These are phyloP conservation scores for Pyrochroa serraticornis DNA, from an alignment of 2,888 invertebrate genomes.

Conservation along the genomic window DNA sequence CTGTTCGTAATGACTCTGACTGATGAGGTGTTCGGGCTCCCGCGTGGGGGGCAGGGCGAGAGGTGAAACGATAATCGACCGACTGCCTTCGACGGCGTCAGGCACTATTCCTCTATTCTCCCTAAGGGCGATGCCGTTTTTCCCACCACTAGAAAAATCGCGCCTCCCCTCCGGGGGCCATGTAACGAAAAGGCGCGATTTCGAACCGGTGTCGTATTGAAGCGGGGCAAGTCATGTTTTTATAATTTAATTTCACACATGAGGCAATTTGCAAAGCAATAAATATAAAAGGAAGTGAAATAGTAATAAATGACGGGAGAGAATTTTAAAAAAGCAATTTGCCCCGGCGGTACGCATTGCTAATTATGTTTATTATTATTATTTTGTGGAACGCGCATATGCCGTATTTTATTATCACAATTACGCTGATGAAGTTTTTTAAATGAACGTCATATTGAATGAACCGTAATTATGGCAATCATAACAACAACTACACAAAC, in stretches of 20 bases:
- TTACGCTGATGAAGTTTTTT: constrained; percentile 36
- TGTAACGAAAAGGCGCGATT: background rate
- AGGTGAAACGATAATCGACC: constrained; percentile 54
- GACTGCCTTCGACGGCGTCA: constrained; percentile 30
- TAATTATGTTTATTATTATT: constrained; percentile 29
- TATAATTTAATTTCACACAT: constrained; percentile 23
- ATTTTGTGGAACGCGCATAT: constrained; percentile 40
- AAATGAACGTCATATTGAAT: constrained; percentile 34
- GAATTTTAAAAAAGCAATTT: constrained; percentile 21
- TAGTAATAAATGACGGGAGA: constrained; percentile 16
- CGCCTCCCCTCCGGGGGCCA: constrained; percentile 14
- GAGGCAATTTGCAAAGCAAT: constrained; percentile 14
- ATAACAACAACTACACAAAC: constrained; percentile 14
- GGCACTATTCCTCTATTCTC: constrained; percentile 21
- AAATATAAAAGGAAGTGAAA: constrained; percentile 16
- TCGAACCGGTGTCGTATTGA: background rate
- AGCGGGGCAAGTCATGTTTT: constrained; percentile 13
- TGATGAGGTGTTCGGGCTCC: constrained; percentile 63
- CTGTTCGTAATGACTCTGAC: constrained; percentile 68
- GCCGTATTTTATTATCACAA: constrained; percentile 43
- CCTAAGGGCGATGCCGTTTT: constrained; percentile 19
- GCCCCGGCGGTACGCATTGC: constrained; percentile 17
- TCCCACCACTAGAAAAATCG: background rate
- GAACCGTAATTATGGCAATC: constrained; percentile 36
- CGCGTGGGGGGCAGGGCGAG: constrained; percentile 41